Evolutionary conservation across 1,140 invertebrate genomes (phyloP).

Genomic region (Araneus ventricosus): DNA sequence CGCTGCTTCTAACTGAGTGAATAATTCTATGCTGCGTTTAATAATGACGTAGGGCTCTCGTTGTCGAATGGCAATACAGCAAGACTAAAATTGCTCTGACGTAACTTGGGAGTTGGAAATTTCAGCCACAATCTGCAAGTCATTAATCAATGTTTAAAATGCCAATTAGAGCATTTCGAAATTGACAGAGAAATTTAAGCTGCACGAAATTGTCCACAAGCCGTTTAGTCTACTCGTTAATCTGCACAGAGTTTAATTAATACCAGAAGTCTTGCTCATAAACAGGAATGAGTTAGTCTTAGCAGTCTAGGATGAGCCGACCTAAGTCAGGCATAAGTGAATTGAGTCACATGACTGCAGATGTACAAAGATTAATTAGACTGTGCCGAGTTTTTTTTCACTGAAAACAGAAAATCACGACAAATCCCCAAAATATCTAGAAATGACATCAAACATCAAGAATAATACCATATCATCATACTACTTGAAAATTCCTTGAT

Average conservation of each 20-base stretch:
- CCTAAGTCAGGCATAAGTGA: not conserved
- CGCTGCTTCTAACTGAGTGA: not conserved
- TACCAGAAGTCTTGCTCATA: constrained; percentile 42
- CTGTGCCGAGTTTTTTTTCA: too few species aligned
- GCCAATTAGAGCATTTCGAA: constrained; percentile 58
- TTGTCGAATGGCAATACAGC: not conserved
- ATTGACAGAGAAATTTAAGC: constrained; percentile 67
- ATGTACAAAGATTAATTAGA: not conserved
- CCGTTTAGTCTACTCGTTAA: constrained; percentile 56
- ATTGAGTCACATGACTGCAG: not conserved
- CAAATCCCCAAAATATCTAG: too few species aligned
- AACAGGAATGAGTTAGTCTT: constrained; percentile 35
- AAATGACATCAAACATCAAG: too few species aligned
- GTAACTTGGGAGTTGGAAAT: not conserved
- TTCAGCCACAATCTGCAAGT: constrained; percentile 32
- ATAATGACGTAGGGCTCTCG: not conserved
- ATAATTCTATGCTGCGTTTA: not conserved
- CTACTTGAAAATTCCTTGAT: too few species aligned
- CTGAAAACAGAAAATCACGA: too few species aligned
- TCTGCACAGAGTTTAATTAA: constrained; percentile 55
- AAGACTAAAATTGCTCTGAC: constrained; percentile 1
- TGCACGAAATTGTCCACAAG: constrained; percentile 56
- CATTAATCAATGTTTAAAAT: constrained; percentile 69
- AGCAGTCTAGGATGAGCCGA: not conserved
- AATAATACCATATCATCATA: too few species aligned